Conservation (phyloP, 2,113 vertebrate genomes). For the Oreamnos americanus region DNA sequence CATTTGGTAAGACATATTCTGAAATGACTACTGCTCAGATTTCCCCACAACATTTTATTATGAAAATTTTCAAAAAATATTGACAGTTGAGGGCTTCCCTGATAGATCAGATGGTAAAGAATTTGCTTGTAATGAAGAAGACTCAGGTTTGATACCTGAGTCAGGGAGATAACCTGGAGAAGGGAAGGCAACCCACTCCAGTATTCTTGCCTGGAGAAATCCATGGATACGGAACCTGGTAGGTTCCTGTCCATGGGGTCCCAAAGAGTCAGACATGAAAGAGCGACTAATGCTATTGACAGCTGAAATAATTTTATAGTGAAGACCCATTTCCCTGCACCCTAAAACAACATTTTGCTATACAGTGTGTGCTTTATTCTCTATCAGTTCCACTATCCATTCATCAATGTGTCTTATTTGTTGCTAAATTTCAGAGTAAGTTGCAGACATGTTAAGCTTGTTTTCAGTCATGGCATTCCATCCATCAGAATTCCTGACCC, state of each 20-base stretch:
- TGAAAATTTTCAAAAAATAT: background rate
- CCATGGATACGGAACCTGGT: background rate
- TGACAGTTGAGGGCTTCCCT: background rate
- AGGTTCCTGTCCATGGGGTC: background rate
- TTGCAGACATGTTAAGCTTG: background rate
- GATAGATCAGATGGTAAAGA: background rate
- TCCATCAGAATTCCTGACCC: background rate
- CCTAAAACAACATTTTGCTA: rapidly evolving
- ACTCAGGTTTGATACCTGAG: background rate
- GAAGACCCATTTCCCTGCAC: too few species aligned
- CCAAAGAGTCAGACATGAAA: background rate
- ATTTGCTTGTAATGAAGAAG: background rate
- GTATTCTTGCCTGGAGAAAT: background rate
- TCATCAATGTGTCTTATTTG: background rate
- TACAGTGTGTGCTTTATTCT: background rate
- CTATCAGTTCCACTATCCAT: too few species aligned
- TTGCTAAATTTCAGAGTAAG: background rate
- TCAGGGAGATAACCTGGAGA: background rate
- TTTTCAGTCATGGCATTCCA: background rate
- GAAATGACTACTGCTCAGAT: background rate
- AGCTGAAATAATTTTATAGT: background rate
- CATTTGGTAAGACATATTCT: background rate
- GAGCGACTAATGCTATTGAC: background rate
- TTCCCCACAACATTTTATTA: background rate
- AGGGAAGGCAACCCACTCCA: background rate